Evolutionary conservation across 2,797 vertebrate genomes (phyloP), one percentile per base, ranked within the genome.

Genomic region (Phyllotis vaccarum): DNA sequence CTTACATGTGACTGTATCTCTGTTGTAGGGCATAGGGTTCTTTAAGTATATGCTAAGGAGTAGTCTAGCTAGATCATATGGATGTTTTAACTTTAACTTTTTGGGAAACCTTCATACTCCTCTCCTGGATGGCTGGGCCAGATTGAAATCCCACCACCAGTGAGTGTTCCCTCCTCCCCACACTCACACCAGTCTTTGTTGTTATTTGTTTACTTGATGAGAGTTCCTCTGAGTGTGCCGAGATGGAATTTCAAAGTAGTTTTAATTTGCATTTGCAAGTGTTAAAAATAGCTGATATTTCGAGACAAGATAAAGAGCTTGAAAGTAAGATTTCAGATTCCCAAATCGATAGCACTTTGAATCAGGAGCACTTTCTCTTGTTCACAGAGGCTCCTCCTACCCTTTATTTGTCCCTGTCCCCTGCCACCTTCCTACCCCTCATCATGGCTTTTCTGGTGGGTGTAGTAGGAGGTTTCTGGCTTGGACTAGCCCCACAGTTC

Each of bases 91-190:
- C 27, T 54, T 72, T 70, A 56, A 49, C 22, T 72, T 86, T 86
- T n/a, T 54, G 37, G 64, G 75, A 76, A 49, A 17, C 17, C 27
- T 76, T 14, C 43, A 76, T 43, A 76, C 27, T 76, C 0, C 4
- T 2, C 54, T 21, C 54, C 64, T 2, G 0, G 0, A 0, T 70
- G 46, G 34, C 49, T 19, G 34, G 34, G 54, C 34, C 22, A 29
- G 46, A 54, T 37, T 54, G 64, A 49, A 80, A 86, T 49, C 6
- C 62, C 62, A 85, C 31, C 82, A 49, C 37, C 46, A 29, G 8
- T 54, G 64, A 37, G 1, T 10, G 9, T 54, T 70, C 46, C 62
- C 64, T 52, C 27, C 37, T 12, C 43, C 12, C 64, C 21, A 37
- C 21, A 9, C 17, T 19, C 43, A n/a, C 56, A 49, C 1, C 6